phyloP scores from a whole-genome alignment of 2,888 invertebrate genomes.

The Autographa pulchrina region DNA sequence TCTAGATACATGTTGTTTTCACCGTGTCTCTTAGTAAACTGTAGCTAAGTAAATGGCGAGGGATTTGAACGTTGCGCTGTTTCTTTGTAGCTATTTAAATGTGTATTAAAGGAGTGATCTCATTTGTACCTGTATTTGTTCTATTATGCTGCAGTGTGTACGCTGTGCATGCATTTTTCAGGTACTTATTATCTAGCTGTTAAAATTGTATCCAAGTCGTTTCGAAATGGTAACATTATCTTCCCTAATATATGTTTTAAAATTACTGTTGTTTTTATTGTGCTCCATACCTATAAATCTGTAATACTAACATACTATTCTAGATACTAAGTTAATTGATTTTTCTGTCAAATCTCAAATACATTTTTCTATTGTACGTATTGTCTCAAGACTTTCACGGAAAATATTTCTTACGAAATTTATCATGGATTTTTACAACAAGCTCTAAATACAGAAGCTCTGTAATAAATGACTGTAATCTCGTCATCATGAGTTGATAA shows the following conservation, averaged over 20 bases:
- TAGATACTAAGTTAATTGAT: too few species aligned
- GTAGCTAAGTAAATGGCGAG: background rate
- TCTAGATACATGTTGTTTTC: background rate
- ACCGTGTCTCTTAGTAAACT: background rate
- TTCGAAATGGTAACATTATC: constrained; percentile 80
- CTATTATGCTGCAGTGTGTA: constrained; percentile 24
- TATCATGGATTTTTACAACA: too few species aligned
- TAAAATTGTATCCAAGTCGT: constrained; percentile 52
- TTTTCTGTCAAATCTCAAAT: too few species aligned
- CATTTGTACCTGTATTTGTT: constrained; percentile 23
- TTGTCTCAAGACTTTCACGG: too few species aligned
- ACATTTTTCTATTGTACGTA: too few species aligned
- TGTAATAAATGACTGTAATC: too few species aligned
- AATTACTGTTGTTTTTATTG: constrained; percentile 66
- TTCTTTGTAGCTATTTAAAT: background rate
- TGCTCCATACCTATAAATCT: background rate
- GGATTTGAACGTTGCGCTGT: background rate
- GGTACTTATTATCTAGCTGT: constrained; percentile 48
- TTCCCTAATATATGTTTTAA: constrained; percentile 87
- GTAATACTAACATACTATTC: too few species aligned
- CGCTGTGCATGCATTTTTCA: constrained; percentile 30
- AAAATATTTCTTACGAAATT: too few species aligned
- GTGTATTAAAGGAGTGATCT: constrained; percentile 13
- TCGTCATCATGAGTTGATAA: too few species aligned
- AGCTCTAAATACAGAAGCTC: too few species aligned